Conservation (phyloP, 1,140 invertebrate genomes). For the Physella acuta region DNA sequence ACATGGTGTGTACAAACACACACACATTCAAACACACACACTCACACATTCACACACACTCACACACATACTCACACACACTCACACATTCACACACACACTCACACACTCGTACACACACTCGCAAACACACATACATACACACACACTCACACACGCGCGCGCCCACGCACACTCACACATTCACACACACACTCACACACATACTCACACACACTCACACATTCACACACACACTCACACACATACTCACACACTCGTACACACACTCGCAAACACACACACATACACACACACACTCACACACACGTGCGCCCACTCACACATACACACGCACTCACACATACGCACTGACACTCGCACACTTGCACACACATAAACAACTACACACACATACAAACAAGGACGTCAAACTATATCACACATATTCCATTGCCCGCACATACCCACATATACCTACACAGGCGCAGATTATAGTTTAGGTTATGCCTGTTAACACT, state of each 20-base stretch:
- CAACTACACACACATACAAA: too few relatives aligned
- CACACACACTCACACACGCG: conserved; percentile 23
- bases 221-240: conserved; percentile 4
- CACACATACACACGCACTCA: background rate
- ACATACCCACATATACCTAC: too few relatives aligned
- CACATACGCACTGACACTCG: too few relatives aligned
- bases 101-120: background rate
- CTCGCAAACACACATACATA: conserved; percentile 7
- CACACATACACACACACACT: background rate
- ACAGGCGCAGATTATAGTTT: too few relatives aligned
- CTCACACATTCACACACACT: too few relatives aligned
- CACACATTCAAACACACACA: too few relatives aligned
- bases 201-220: background rate
- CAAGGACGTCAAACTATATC: too few relatives aligned
- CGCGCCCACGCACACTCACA: background rate
- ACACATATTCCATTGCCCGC: too few relatives aligned
- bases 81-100: background rate
- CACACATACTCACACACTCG: background rate
- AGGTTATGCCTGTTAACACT: too few relatives aligned
- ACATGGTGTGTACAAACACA: too few relatives aligned
- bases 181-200: background rate
- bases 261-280: background rate
- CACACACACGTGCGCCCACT: background rate
- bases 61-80: too few relatives aligned
- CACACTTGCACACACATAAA: too few relatives aligned